Conservation (phyloP, 30 jellyfish, hydroid and myxozoan species). For the Turritopsis dohrnii region DNA sequence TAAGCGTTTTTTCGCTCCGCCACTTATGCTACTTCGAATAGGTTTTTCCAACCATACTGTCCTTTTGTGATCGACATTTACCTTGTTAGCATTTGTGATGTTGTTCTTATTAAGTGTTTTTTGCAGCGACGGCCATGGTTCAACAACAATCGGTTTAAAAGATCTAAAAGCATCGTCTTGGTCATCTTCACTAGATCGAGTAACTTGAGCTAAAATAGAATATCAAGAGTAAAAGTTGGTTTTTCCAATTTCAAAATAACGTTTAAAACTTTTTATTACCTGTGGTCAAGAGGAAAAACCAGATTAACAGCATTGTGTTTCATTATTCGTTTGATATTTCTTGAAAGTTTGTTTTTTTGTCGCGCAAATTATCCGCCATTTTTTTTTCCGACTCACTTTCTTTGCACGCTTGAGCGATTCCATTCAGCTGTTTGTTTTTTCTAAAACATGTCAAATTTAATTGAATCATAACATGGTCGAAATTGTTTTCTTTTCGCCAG, state of each 20-base stretch:
- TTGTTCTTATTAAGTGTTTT: not conserved
- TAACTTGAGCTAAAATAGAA: not conserved
- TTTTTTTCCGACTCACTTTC: conserved; percentile 11
- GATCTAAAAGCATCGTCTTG: not conserved
- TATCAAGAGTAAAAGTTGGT: not conserved
- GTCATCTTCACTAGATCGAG: not conserved
- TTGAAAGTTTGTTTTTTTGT: not conserved
- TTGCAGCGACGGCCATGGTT: not conserved
- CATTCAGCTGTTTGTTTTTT: not conserved
- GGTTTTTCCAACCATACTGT: no score
- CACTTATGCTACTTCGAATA: no score
- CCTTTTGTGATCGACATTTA: not conserved
- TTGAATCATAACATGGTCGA: not conserved
- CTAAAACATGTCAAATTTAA: not conserved
- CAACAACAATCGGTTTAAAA: not conserved
- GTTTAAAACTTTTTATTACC: not conserved
- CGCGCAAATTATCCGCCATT: not conserved
- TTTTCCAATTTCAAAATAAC: not conserved
- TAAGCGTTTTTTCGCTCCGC: no score
- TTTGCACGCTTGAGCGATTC: conserved; percentile 12
- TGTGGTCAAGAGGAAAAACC: not conserved
- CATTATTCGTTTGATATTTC: not conserved
- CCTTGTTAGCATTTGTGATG: not conserved
- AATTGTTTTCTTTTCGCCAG: not conserved
- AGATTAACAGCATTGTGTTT: not conserved